Base-by-base conservation (phyloP, 1,140 invertebrate genomes). In the Eciton burchellii region DNA sequence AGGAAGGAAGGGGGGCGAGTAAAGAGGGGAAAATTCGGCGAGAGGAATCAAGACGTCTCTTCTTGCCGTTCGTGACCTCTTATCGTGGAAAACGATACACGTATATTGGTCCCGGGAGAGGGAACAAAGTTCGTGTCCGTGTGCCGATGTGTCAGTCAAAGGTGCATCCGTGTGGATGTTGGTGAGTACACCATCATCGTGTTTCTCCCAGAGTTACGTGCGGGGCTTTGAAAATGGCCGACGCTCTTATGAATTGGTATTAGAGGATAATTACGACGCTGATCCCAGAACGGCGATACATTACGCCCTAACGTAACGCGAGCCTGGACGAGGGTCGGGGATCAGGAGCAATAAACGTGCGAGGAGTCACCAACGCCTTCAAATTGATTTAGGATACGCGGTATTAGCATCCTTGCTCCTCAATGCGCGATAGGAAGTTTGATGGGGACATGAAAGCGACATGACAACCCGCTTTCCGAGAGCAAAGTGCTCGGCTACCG, bases 131-230 rank as follows among this genome's bases (percentile, higher is more conserved):
- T 82, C 35, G 16, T 52, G 35, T 3, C 9, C 12, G 59, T 9
- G 19, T 45, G 29, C 21, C 59, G 19, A 26, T 76, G 59, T 76
- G 19, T 21, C 35, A 14, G 35, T n/a, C 49, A 24, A 57, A 65
- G 9, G 12, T 43, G 43, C n/a, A 12, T 63, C n/a, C 9, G 74
- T 83, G 57, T 35, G 79, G 35, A n/a, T n/a, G n/a, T n/a, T n/a
- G n/a, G n/a, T n/a, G 59, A 60, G 41, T 29, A 26, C 54, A 76
- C 47, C 70, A 63, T 52, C 41, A 68, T 35, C 72, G 71, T 77
- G 57, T 84, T 88, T 92, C 83, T 89, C 81, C 66, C 66, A 85
- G 88, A 90, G 90, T 91, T 93, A 93, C 92, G 92, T 92, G 91
- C 89, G 77, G 86, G 85, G 89, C 88, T 91, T 92, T 88, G 89